A percentile compares a stretch with the other conserved stretches of the same genome.
These are phyloP conservation scores for Syngnathus floridae DNA, from an alignment of 2,113 vertebrate species.

Conservation along the genomic window DNA sequence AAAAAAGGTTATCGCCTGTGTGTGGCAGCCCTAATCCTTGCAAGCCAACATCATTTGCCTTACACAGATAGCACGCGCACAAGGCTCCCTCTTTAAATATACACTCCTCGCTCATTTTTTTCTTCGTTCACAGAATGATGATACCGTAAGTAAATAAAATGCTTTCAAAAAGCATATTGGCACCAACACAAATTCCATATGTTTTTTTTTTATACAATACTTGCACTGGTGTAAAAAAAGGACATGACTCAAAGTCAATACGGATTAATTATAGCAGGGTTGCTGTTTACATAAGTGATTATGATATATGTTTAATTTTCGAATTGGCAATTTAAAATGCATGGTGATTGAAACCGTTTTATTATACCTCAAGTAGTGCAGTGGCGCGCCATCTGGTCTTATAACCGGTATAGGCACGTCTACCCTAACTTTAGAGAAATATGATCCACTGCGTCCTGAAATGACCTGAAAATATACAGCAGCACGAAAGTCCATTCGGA, in stretches of 20 bases:
- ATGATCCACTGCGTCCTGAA: conserved; percentile 53
- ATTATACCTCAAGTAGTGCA: conserved; percentile 24
- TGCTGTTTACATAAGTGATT: conserved; percentile 4
- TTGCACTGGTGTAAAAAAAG: neutral
- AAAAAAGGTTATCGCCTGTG: conserved; percentile 66
- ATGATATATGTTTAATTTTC: neutral
- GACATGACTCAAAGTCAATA: neutral
- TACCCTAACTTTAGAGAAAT: conserved; percentile 57
- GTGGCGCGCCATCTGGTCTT: conserved; percentile 28
- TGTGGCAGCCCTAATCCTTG: conserved; percentile 58
- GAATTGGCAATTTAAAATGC: neutral
- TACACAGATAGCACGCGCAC: conserved; percentile 55
- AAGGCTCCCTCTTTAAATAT: conserved; percentile 32
- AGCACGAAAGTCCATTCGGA: conserved; percentile 30
- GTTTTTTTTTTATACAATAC: neutral
- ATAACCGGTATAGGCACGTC: conserved; percentile 27
- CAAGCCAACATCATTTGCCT: conserved; percentile 61
- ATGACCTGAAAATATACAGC: conserved; percentile 35
- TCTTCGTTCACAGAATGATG: conserved; percentile 14
- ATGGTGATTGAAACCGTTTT: neutral
- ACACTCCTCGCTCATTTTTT: conserved; percentile 10
- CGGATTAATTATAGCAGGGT: conserved; percentile 4
- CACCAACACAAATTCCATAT: conserved; percentile 6
- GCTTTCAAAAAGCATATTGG: conserved; percentile 12
- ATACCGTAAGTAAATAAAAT: conserved; percentile 28